Evolutionary conservation across 2,888 invertebrate species (phyloP).

Genomic region (Mylabris sibirica): DNA sequence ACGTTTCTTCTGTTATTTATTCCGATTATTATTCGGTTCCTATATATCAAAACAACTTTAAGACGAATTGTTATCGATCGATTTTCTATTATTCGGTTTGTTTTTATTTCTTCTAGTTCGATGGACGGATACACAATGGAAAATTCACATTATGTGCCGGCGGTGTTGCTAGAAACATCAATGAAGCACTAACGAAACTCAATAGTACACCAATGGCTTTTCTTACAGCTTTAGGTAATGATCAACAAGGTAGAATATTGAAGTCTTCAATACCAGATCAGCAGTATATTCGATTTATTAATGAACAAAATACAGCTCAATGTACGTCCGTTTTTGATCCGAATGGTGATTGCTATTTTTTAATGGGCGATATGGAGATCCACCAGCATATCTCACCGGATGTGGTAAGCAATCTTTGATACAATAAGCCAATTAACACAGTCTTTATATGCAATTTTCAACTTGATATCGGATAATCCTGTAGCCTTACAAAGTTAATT

Average conservation of each 20-base stretch:
- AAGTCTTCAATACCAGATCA: slow-evolving; percentile 46
- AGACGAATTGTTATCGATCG: not conserved
- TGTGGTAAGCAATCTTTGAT: slow-evolving; percentile 63
- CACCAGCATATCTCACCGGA: slow-evolving; percentile 74
- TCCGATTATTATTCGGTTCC: not conserved
- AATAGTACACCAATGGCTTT: slow-evolving; percentile 69
- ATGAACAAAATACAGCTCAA: slow-evolving; percentile 69
- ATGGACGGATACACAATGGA: slow-evolving; percentile 81
- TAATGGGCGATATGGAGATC: slow-evolving; percentile 86
- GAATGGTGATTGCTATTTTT: slow-evolving; percentile 79
- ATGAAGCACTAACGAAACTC: slow-evolving; percentile 82
- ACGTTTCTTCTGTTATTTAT: not conserved
- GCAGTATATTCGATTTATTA: slow-evolving; percentile 51
- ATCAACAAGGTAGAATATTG: slow-evolving; percentile 64
- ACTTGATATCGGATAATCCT: no score
- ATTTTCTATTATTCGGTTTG: slow-evolving; percentile 57
- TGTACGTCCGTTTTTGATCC: slow-evolving; percentile 79
- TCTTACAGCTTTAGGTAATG: slow-evolving; percentile 80
- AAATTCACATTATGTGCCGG: slow-evolving; percentile 68
- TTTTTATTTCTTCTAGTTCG: slow-evolving; percentile 66
- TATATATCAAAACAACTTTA: not conserved
- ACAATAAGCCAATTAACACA: no score
- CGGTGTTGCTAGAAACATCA: slow-evolving; percentile 93
- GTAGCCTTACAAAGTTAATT: no score
- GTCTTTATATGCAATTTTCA: no score